Percentiles rank a stretch among this genome's conserved stretches.
phyloP scores from a whole-genome alignment of 1,140 invertebrate genomes.

The Holcopasites calliopsidis region DNA sequence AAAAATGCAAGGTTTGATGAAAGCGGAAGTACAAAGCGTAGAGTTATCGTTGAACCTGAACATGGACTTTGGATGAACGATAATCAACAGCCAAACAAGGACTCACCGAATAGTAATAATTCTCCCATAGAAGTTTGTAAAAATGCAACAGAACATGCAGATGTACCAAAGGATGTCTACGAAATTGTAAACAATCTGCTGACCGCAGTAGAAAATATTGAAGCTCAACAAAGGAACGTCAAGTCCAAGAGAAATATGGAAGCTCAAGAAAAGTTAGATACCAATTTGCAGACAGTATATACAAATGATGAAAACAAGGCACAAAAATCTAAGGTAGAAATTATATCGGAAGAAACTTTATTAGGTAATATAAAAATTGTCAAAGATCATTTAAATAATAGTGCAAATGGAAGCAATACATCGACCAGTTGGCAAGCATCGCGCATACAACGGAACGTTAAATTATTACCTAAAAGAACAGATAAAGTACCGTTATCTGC shows the following conservation, averaged over 20 bases:
- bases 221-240: background rate
- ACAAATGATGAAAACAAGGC: slow-evolving; percentile 40
- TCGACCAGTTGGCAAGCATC: slow-evolving; percentile 68
- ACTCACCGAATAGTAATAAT: background rate
- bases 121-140: background rate
- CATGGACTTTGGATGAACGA: slow-evolving; percentile 66
- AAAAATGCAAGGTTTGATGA: slow-evolving; percentile 49
- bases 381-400: slow-evolving; percentile 28
- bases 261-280: background rate
- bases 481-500: slow-evolving; percentile 54
- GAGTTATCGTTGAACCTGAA: slow-evolving; percentile 73
- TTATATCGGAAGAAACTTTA: slow-evolving; percentile 74
- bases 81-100: slow-evolving; percentile 31
- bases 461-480: slow-evolving; percentile 72
- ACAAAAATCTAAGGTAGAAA: slow-evolving; percentile 66
- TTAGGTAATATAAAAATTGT: slow-evolving; percentile 68
- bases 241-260: background rate
- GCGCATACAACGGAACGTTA: slow-evolving; percentile 76
- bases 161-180: slow-evolving; percentile 9
- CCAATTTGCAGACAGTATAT: slow-evolving; percentile 2
- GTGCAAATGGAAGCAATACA: slow-evolving; percentile 2
- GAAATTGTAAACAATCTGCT: slow-evolving; percentile 42
- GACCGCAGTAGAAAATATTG: slow-evolving; percentile 1
- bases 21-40: slow-evolving; percentile 50
- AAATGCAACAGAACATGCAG: background rate